Conservation (phyloP, 2,113 vertebrate genomes). For the Pongo pygmaeus region DNA sequence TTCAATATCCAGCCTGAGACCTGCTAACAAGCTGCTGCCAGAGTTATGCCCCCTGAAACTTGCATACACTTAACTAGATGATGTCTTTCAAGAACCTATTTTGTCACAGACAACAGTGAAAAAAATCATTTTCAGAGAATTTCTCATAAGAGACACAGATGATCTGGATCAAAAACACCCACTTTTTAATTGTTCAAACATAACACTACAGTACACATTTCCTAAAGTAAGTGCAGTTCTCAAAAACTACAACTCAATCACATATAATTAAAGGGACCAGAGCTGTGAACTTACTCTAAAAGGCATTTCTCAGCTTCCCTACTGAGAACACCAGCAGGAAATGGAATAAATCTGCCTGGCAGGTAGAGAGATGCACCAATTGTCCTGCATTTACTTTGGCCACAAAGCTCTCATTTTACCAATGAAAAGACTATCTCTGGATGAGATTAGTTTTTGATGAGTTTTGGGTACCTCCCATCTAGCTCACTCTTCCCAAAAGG, state of each 20-base stretch:
- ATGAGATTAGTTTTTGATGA: constrained; percentile 42
- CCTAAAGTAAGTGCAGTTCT: neutral
- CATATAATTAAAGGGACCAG: neutral
- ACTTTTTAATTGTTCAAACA: neutral
- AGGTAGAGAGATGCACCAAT: neutral
- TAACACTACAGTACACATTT: neutral
- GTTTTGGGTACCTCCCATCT: neutral
- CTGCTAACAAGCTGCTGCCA: neutral
- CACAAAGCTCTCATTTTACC: constrained; percentile 10
- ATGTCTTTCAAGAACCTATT: neutral
- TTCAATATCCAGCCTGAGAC: neutral
- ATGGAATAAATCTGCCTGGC: neutral
- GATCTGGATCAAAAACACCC: neutral
- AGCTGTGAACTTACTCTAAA: neutral
- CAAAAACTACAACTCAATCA: neutral
- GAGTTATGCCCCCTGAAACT: neutral
- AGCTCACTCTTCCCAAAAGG: neutral
- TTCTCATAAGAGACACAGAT: neutral
- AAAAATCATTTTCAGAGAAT: neutral
- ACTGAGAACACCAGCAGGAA: neutral
- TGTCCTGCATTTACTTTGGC: neutral
- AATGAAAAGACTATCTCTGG: neutral
- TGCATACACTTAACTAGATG: neutral
- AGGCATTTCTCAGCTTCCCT: neutral
- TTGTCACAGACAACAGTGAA: neutral